Evolutionary conservation across 2,113 vertebrate genomes (phyloP).

Genomic region (Peromyscus polionotus): DNA sequence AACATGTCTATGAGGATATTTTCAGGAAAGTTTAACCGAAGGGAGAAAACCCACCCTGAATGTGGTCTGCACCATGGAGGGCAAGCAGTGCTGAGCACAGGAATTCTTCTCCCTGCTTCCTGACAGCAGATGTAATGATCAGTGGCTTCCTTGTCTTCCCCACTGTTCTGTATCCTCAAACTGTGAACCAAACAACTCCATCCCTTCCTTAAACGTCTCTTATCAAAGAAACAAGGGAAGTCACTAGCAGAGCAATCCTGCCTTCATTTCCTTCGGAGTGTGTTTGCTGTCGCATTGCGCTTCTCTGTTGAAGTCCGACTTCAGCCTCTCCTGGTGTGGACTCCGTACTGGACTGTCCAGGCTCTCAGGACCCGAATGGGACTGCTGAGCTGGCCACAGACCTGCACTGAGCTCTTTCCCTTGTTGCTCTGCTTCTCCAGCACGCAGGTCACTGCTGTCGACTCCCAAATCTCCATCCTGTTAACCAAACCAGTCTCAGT

Average conservation of each 20-base stretch:
- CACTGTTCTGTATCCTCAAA: background rate
- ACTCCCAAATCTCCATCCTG: fast-evolving
- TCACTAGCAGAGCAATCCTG: background rate
- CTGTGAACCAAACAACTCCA: background rate
- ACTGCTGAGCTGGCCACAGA: background rate
- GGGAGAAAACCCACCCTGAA: background rate
- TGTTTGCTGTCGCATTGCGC: too few relatives aligned
- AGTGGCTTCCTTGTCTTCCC: background rate
- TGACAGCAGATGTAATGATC: background rate
- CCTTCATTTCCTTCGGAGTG: background rate
- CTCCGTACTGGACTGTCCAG: background rate
- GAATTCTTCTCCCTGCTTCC: background rate
- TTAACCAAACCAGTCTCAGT: background rate
- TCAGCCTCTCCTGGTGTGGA: too few relatives aligned
- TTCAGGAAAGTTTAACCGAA: background rate
- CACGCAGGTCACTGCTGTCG: too few relatives aligned
- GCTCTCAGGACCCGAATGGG: background rate
- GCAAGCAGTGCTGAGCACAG: background rate
- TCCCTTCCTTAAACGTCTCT: too few relatives aligned
- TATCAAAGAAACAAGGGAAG: background rate
- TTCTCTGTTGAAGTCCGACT: background rate
- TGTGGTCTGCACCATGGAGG: background rate
- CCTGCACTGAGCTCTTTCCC: background rate
- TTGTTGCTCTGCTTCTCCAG: background rate
- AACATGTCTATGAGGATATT: background rate